Percentiles rank a stretch among this genome's conserved stretches.
These are phyloP conservation scores for Yponomeuta sedellus DNA, from an alignment of 2,888 invertebrate species.

Conservation along the genomic window DNA sequence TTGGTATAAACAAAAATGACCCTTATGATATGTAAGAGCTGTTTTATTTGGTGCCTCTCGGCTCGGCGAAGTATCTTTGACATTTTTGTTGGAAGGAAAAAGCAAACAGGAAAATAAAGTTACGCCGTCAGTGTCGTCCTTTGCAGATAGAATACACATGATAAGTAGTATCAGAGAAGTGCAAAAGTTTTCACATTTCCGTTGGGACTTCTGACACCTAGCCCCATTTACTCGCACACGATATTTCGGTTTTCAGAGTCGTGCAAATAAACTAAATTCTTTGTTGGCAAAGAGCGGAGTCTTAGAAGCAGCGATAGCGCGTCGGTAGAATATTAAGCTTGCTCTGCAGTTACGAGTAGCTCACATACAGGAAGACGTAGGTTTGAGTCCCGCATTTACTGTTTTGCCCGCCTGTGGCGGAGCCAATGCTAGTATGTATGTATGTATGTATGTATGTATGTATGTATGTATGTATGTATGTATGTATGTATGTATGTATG, in stretches of 20 bases:
- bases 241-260: neutral
- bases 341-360: too few species aligned
- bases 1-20: too few species aligned
- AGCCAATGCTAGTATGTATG: too few species aligned
- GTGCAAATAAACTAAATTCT: neutral
- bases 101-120: conserved; percentile 9
- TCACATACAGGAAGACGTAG: too few species aligned
- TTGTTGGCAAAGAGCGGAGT: too few species aligned
- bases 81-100: neutral
- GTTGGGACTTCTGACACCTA: neutral
- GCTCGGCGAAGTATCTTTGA: neutral
- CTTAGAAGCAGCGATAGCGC: too few species aligned
- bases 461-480: too few species aligned
- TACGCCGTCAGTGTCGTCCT: neutral
- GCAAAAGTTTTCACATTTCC: neutral
- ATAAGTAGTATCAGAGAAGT: neutral
- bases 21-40: neutral
- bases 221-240: neutral
- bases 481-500: too few species aligned
- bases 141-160: neutral
- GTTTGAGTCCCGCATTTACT: too few species aligned
- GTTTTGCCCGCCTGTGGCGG: too few species aligned
- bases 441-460: too few species aligned
- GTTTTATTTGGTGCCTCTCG: neutral
- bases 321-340: too few species aligned